Evolutionary conservation across 2,888 invertebrate genomes (phyloP).

Genomic region (Andrena dorsata): DNA sequence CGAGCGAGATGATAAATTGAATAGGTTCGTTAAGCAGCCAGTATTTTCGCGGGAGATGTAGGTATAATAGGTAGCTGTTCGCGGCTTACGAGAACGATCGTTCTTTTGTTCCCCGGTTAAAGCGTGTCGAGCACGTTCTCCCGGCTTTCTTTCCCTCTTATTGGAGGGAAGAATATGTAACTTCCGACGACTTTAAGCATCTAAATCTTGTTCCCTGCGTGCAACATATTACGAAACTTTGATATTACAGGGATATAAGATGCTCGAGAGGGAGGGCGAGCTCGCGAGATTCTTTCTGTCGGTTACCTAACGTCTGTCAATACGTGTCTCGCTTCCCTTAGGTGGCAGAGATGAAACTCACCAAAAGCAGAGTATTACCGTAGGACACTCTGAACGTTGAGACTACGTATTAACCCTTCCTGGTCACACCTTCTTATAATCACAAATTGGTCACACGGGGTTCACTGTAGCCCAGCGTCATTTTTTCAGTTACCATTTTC

Average conservation of each 20-base stretch:
- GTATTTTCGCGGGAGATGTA: conserved; percentile 57
- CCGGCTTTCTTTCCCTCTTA: conserved; percentile 6
- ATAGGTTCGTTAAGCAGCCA: conserved; percentile 67
- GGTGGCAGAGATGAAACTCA: neutral
- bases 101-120: conserved; percentile 15
- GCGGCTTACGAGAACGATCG: conserved; percentile 37
- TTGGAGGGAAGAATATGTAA: conserved; percentile 42
- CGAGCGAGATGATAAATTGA: conserved; percentile 68
- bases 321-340: conserved; percentile 30
- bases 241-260: conserved; percentile 55
- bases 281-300: conserved; percentile 33
- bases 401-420: too few species aligned
- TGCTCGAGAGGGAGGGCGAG: conserved; percentile 39
- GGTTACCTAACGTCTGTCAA: conserved; percentile 47
- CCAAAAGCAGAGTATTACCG: neutral
- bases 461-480: too few species aligned
- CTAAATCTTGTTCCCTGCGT: conserved; percentile 58
- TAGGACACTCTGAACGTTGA: neutral
- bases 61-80: conserved; percentile 55
- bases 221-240: conserved; percentile 62
- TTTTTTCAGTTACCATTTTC: too few species aligned
- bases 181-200: conserved; percentile 50
- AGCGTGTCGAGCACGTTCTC: conserved; percentile 6
- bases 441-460: too few species aligned
- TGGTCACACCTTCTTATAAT: too few species aligned